Conservation (phyloP, 2,113 vertebrate genomes). For the Monopterus albus region DNA sequence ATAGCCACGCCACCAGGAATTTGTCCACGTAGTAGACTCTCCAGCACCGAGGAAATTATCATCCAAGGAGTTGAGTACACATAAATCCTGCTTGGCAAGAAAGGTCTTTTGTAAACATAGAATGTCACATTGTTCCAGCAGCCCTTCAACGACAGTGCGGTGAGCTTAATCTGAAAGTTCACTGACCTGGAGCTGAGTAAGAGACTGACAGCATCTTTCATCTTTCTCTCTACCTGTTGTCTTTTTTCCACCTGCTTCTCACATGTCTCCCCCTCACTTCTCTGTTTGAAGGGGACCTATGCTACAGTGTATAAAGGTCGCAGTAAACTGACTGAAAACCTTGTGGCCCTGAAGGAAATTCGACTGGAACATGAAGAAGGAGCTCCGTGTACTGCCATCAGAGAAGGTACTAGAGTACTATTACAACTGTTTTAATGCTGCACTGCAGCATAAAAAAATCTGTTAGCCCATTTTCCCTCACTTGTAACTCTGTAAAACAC, state of each 20-base stretch:
- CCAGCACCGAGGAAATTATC: no score
- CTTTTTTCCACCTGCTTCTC: background rate
- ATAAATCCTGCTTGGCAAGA: no score
- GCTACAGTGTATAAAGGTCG: slow-evolving; percentile 85
- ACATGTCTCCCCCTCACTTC: background rate
- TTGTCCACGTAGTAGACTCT: no score
- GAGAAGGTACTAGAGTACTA: slow-evolving; percentile 80
- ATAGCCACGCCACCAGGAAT: no score
- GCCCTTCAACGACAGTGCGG: no score
- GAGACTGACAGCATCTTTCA: background rate
- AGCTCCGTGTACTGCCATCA: slow-evolving; percentile 84
- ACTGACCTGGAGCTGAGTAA: no score
- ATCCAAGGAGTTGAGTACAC: no score
- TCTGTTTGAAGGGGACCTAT: slow-evolving; percentile 80
- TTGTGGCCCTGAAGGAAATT: slow-evolving; percentile 85
- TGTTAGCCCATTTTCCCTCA: no score
- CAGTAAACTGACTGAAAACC: slow-evolving; percentile 84
- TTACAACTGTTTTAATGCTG: background rate
- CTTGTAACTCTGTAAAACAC: no score
- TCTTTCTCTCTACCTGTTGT: background rate
- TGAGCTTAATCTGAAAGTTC: no score
- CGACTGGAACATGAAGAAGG: slow-evolving; percentile 84
- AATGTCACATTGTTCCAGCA: no score
- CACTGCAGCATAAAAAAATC: background rate
- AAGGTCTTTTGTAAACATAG: no score